These are phyloP conservation scores for Philopedon plagiatum DNA, from an alignment of 2,888 invertebrate genomes.

Conservation along the genomic window DNA sequence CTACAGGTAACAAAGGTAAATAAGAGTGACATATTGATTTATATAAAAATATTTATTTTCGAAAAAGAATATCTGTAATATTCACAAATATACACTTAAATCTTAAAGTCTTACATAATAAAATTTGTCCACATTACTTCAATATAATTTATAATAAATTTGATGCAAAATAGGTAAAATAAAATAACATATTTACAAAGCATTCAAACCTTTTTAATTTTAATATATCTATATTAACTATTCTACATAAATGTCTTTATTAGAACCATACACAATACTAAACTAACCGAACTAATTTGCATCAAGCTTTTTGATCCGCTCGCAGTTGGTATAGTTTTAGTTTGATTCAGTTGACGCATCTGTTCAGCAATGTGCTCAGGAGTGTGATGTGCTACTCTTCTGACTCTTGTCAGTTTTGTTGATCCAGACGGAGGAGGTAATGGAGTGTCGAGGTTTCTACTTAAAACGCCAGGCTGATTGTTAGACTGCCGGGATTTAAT, in stretches of 20 bases:
- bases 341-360: conserved; percentile 3
- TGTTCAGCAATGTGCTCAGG: conserved; percentile 61
- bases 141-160: not conserved
- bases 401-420: conserved; percentile 66
- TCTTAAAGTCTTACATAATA: too few species aligned
- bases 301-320: conserved; percentile 15
- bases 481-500: conserved; percentile 57
- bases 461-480: conserved; percentile 56
- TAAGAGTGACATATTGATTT: too few species aligned
- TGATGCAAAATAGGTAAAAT: not conserved
- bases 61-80: too few species aligned
- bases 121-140: not conserved
- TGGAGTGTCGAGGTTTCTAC: conserved; percentile 64
- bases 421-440: conserved; percentile 56
- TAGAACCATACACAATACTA: not conserved
- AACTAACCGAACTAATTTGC: not conserved
- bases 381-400: conserved; percentile 63
- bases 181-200: not conserved
- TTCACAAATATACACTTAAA: too few species aligned
- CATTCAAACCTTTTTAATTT: not conserved
- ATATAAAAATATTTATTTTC: too few species aligned
- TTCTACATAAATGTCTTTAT: not conserved
- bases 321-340: not conserved
- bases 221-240: not conserved
- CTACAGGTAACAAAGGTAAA: too few species aligned